phyloP scores from a whole-genome alignment of 2,797 vertebrate genomes.

The Ptychobarbus kaznakovi region DNA sequence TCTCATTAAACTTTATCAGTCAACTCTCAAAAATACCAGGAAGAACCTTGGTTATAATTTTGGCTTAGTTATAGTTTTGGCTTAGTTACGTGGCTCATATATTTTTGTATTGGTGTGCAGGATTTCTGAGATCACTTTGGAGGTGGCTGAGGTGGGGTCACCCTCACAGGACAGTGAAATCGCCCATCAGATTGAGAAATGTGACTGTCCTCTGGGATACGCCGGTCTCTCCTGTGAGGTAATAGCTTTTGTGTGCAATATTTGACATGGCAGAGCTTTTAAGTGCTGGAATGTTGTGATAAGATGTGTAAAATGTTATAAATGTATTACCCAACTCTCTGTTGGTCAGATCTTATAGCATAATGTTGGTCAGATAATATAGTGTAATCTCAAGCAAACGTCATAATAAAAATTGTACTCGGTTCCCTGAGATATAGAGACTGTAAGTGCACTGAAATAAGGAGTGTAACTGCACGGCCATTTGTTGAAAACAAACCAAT shows the following conservation, averaged over 20 bases:
- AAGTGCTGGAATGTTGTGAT: not conserved
- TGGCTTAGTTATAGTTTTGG: no score
- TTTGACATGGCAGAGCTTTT: not conserved
- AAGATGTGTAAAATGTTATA: not conserved
- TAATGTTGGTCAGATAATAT: not conserved
- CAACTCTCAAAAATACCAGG: not conserved
- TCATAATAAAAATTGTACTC: no score
- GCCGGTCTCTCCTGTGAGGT: slow-evolving; percentile 97
- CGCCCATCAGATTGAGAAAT: slow-evolving; percentile 88
- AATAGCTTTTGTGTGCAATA: not conserved
- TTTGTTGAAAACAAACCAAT: no score
- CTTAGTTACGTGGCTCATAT: no score
- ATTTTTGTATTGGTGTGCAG: slow-evolving; percentile 68
- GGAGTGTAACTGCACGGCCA: no score
- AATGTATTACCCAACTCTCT: not conserved
- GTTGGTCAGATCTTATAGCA: not conserved
- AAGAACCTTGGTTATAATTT: not conserved
- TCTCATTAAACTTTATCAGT: not conserved
- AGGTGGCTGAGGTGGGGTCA: slow-evolving; percentile 84
- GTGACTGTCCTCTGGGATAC: slow-evolving; percentile 89
- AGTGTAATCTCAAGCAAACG: not conserved
- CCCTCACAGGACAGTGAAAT: slow-evolving; percentile 77
- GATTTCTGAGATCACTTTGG: slow-evolving; percentile 94
- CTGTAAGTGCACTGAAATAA: no score
- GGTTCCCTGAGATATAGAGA: no score